A percentile compares a stretch with the other conserved stretches of the same genome.
Conservation (phyloP, 35 echinoderm and acorn worm species). For the Heliocidaris erythrogramma region DNA sequence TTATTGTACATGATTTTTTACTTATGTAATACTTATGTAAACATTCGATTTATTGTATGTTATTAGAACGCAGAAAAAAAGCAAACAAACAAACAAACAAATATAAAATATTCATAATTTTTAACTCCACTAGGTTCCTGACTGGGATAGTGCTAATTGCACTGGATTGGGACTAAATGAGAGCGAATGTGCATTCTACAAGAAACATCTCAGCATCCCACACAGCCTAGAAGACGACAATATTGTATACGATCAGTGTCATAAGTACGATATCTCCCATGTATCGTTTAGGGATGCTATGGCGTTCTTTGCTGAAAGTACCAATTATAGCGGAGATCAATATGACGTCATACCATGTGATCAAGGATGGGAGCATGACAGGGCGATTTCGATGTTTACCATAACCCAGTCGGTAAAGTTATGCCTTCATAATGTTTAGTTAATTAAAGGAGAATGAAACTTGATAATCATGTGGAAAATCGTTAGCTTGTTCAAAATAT, state of each 20-base stretch:
- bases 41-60: too few species aligned
- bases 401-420: neutral
- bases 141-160: constrained; percentile 1
- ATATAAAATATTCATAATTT: neutral
- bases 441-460: too few species aligned
- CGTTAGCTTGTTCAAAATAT: too few species aligned
- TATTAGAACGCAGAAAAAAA: too few species aligned
- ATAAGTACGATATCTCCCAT: neutral
- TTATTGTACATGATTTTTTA: too few species aligned
- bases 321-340: neutral
- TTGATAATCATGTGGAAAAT: too few species aligned
- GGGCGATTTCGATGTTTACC: neutral
- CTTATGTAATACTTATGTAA: too few species aligned
- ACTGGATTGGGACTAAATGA: neutral
- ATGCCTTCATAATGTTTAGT: neutral
- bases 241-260: neutral
- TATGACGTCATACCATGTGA: constrained; percentile 33
- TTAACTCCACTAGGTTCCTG: neutral
- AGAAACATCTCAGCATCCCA: neutral
- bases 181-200: neutral
- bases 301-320: neutral
- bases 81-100: too few species aligned
- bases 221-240: neutral
- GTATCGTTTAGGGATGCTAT: neutral
- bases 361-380: neutral